A percentile compares a stretch with the other conserved stretches of the same genome.
Evolutionary conservation across 1,140 invertebrate genomes (phyloP).

Genomic region (Megalopta genalis): DNA sequence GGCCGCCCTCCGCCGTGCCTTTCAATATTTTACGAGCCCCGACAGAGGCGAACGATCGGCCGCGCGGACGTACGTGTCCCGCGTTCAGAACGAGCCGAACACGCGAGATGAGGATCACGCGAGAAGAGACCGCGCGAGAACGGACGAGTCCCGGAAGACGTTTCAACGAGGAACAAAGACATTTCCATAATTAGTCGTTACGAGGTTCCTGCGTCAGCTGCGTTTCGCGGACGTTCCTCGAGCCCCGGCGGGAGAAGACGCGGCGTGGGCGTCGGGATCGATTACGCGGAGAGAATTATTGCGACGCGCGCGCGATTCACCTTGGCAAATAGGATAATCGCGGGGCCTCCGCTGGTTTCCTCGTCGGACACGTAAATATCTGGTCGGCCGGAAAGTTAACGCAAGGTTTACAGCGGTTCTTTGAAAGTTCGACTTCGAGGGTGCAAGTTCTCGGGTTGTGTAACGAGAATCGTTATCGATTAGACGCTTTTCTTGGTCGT

Average conservation of each 20-base stretch:
- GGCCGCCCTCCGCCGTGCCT: not conserved
- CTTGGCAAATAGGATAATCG: conserved; percentile 11
- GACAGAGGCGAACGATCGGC: not conserved
- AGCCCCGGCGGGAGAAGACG: not conserved
- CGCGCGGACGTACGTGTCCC: not conserved
- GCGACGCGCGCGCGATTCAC: conserved; percentile 2
- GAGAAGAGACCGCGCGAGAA: not conserved
- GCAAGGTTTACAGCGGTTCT: no score
- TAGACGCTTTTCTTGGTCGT: no score
- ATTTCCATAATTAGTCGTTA: conserved; percentile 65
- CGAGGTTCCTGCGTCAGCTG: conserved; percentile 35
- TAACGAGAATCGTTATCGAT: no score
- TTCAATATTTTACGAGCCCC: not conserved
- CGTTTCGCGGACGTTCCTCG: conserved; percentile 36
- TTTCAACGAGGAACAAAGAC: conserved; percentile 64
- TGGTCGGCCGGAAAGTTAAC: no score
- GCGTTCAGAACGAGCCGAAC: not conserved
- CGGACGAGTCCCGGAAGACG: conserved; percentile 47
- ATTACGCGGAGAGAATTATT: conserved; percentile 51
- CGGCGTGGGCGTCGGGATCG: conserved; percentile 47
- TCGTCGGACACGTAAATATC: not conserved
- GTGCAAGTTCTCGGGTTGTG: no score
- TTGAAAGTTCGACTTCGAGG: no score
- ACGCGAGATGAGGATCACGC: no score
- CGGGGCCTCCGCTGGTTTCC: not conserved